A percentile compares a stretch with the other conserved stretches of the same genome.
Evolutionary conservation across 2,113 vertebrate genomes (phyloP).

Genomic region (Gallinago jamesoni): DNA sequence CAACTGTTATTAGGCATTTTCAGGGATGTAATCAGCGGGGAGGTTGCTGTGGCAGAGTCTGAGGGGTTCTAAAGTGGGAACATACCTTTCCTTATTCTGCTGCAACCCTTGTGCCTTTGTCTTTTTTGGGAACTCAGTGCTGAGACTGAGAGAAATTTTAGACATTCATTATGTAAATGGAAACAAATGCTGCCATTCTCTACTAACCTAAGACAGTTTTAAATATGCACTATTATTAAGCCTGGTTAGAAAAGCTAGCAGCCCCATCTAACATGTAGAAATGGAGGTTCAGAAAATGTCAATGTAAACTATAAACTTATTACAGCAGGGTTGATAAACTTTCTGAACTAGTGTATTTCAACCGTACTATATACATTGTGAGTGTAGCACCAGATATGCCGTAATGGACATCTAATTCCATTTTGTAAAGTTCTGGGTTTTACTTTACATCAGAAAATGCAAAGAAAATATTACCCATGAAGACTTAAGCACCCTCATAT

Average conservation of each 20-base stretch:
- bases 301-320: background rate
- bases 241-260: background rate
- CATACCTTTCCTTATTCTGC: background rate
- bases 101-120: background rate
- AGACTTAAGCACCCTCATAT: background rate
- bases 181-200: background rate
- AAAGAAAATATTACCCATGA: background rate
- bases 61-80: background rate
- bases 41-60: background rate
- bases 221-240: background rate
- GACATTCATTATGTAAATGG: background rate
- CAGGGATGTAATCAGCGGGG: background rate
- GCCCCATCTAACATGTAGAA: background rate
- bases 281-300: background rate
- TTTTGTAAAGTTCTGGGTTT: background rate
- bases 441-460: background rate
- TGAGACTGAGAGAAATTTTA: background rate
- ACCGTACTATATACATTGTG: fast-evolving
- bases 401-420: background rate
- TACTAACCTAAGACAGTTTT: background rate
- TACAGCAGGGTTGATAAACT: background rate
- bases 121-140: background rate
- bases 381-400: background rate
- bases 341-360: background rate
- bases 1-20: background rate